phyloP scores from a whole-genome alignment of 2,797 vertebrate genomes.

The Leontopithecus rosalia region DNA sequence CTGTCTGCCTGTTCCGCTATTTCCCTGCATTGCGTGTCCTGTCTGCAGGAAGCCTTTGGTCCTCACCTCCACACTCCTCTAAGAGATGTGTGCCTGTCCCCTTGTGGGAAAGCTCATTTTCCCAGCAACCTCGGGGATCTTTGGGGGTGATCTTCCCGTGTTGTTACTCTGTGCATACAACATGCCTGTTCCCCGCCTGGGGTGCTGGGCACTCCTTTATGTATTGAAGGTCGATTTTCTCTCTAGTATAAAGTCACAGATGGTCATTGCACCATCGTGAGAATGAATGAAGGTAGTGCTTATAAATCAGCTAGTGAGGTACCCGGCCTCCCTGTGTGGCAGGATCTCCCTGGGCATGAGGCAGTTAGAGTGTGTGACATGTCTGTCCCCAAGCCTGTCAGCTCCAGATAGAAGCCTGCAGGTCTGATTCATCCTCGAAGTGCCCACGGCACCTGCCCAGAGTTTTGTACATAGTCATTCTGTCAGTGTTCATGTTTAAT shows the following conservation, averaged over 20 bases:
- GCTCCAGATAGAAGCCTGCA: background rate
- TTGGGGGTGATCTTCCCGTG: rapidly evolving
- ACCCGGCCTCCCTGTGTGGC: rapidly evolving
- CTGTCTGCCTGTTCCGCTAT: rapidly evolving
- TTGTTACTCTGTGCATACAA: background rate
- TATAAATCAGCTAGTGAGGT: too few relatives aligned
- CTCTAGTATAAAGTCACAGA: background rate
- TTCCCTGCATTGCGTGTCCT: background rate
- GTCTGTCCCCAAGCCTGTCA: background rate
- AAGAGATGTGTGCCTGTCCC: rapidly evolving
- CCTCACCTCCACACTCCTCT: too few relatives aligned
- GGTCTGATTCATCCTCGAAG: background rate
- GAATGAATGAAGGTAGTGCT: background rate
- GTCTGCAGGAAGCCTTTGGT: rapidly evolving
- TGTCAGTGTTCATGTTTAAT: background rate
- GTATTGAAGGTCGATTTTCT: background rate
- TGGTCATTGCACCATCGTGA: background rate
- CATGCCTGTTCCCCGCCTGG: rapidly evolving
- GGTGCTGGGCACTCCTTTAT: rapidly evolving
- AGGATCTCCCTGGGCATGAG: rapidly evolving
- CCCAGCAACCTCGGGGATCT: background rate
- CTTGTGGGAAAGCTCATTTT: rapidly evolving
- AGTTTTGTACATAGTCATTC: background rate
- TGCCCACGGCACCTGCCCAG: background rate
- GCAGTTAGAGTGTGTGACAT: rapidly evolving